These are phyloP conservation scores for Cassiopea xamachana DNA, from an alignment of 30 jellyfish, hydroid and myxozoan species.

Conservation along the genomic window DNA sequence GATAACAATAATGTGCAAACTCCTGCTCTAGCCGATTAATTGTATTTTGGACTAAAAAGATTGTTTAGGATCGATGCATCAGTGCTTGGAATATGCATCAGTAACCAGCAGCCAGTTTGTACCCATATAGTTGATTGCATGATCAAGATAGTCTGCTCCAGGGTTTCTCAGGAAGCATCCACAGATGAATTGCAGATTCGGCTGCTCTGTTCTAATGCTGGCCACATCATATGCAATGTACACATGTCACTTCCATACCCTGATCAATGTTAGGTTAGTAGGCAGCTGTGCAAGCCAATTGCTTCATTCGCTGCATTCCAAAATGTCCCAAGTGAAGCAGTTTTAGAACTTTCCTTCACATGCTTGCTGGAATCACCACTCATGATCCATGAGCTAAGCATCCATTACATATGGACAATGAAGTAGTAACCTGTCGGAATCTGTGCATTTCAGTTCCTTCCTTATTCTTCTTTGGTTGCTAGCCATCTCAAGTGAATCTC, in stretches of 20 bases:
- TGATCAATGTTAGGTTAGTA: slow-evolving; percentile 66
- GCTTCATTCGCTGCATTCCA: slow-evolving; percentile 41
- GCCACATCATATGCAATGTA: slow-evolving; percentile 40
- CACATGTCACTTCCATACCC: slow-evolving; percentile 37
- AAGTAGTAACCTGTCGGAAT: slow-evolving; percentile 16
- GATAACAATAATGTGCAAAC: slow-evolving; percentile 40
- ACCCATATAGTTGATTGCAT: slow-evolving; percentile 33
- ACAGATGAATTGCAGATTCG: slow-evolving; percentile 40
- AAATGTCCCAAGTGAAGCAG: slow-evolving; percentile 44
- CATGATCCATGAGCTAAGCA: slow-evolving; percentile 16
- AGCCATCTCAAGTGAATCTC: slow-evolving; percentile 25
- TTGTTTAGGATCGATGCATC: slow-evolving; percentile 42
- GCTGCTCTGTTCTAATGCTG: slow-evolving; percentile 36
- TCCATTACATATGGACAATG: slow-evolving; percentile 18
- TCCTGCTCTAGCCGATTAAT: slow-evolving; percentile 22
- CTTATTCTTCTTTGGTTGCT: slow-evolving; percentile 10
- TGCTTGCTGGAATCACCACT: slow-evolving; percentile 34
- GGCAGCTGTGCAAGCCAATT: slow-evolving; percentile 32
- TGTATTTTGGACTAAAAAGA: slow-evolving; percentile 22
- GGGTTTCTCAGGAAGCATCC: slow-evolving; percentile 58
- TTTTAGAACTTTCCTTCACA: slow-evolving; percentile 7
- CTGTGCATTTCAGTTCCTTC: slow-evolving; percentile 26
- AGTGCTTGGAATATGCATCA: slow-evolving; percentile 44
- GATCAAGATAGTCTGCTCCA: slow-evolving; percentile 58
- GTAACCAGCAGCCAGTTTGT: slow-evolving; percentile 57